These are phyloP conservation scores for Alcis repandata DNA, from an alignment of 2,888 invertebrate species.

Conservation along the genomic window DNA sequence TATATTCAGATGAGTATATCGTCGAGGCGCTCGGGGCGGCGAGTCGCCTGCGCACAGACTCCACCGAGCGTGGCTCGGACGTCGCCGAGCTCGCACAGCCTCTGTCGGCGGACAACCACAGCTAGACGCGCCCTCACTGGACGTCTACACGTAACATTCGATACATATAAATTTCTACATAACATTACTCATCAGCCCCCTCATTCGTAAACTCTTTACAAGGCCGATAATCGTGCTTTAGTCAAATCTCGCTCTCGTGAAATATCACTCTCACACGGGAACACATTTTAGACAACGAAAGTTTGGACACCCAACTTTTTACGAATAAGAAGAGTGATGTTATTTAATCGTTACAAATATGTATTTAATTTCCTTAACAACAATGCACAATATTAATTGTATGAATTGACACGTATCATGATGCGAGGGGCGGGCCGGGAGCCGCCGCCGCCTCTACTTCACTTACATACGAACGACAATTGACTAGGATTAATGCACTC, in stretches of 20 bases:
- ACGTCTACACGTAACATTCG: conserved; percentile 64
- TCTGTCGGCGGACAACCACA: conserved; percentile 27
- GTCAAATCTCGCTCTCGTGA: background rate
- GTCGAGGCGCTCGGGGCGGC: conserved; percentile 32
- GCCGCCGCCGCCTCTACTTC: conserved; percentile 54
- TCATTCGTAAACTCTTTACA: conserved; percentile 6
- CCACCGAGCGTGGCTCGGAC: background rate
- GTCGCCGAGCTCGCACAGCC: conserved; percentile 16
- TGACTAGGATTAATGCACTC: conserved; percentile 83
- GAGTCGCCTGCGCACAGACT: background rate
- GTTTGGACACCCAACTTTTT: background rate
- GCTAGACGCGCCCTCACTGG: conserved; percentile 48
- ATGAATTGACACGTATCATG: conserved; percentile 84
- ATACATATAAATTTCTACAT: conserved; percentile 80
- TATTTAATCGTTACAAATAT: conserved; percentile 78
- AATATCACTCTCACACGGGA: background rate
- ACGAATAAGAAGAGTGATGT: conserved; percentile 12
- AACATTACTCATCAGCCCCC: conserved; percentile 68
- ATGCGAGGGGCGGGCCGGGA: conserved; percentile 50
- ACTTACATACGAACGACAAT: conserved; percentile 83
- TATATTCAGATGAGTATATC: conserved; percentile 51
- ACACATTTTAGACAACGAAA: background rate
- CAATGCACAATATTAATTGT: conserved; percentile 83
- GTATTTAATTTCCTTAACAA: conserved; percentile 76
- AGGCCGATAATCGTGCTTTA: background rate